Evolutionary conservation across 1,140 invertebrate genomes (phyloP).

Genomic region (Aradophagus sp.): DNA sequence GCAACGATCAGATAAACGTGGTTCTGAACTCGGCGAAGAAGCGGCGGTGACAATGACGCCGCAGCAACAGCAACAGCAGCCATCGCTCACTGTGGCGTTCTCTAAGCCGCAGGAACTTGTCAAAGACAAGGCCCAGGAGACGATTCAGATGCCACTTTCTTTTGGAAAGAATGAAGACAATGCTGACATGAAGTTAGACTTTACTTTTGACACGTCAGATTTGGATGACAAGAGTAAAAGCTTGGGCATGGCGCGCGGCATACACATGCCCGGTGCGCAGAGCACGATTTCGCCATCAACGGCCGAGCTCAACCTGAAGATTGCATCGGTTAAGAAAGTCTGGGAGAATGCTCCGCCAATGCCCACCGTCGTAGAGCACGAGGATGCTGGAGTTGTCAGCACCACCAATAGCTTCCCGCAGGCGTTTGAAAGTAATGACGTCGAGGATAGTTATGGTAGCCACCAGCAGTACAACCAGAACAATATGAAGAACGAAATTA

Average conservation of each 20-base stretch:
- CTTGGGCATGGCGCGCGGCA: conserved; percentile 79
- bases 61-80: conserved; percentile 57
- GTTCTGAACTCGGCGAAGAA: conserved; percentile 66
- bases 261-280: conserved; percentile 77
- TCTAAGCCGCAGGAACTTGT: conserved; percentile 77
- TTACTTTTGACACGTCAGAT: conserved; percentile 86
- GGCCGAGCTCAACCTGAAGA: conserved; percentile 94
- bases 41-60: conserved; percentile 58
- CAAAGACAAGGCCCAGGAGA: conserved; percentile 75
- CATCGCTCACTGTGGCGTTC: conserved; percentile 74
- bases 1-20: conserved; percentile 69
- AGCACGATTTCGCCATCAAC: conserved; percentile 83
- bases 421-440: conserved; percentile 75
- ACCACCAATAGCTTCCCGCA: conserved; percentile 75
- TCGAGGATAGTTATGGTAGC: conserved; percentile 75
- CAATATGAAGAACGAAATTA: conserved; percentile 73
- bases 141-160: conserved; percentile 78
- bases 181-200: conserved; percentile 92
- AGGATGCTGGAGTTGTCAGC: conserved; percentile 74
- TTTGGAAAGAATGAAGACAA: conserved; percentile 84
- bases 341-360: conserved; percentile 84
- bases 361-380: conserved; percentile 82
- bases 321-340: conserved; percentile 94
- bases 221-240: conserved; percentile 83
- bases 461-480: conserved; percentile 73